Evolutionary conservation across 2,797 vertebrate genomes (phyloP), one percentile per base, ranked within the genome.

Genomic region (Lepus oiostolus): DNA sequence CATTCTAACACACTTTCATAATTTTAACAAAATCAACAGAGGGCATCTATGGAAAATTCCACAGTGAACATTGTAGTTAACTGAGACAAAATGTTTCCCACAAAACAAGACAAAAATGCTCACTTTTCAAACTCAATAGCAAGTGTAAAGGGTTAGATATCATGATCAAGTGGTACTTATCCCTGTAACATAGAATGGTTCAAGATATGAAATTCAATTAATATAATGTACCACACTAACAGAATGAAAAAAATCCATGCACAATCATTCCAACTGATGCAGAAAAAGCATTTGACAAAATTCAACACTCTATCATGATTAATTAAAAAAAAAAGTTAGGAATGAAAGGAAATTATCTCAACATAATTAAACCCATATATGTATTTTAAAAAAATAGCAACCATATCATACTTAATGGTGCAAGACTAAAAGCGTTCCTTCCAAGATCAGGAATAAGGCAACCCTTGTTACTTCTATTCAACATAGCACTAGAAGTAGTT

Each of bases 161-260:
- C 38, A 87, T 68, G 54, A 79, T 24, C 82, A 65, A 81, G 11
- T 76, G 76, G 58, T 60, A 14, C 30, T 81, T n/a, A 35, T 38
- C 52, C 24, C 47, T 88, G n/a, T 2, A 85, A 85, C n/a, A 21
- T 11, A 75, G 86, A 32, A 92, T 60, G 60, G 32, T 88, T 82
- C 26, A 62, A 83, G 70, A 71, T 88, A 68, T 67, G 47, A 94
- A 93, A 92, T 87, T 84, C 63, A 72, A 70, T 74, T 32, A 70
- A 19, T 71, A 16, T 42, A 89, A 80, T 74, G 84, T 7, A 82
- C 13, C 38, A 88, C 67, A 80, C 35, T 93, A 91, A 80, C 16
- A 80, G 32, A 82, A 86, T 26, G 30, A 42, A 71, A 76, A 85
- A 50, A 50, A n/a, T 42, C 17, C 10, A 65, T 6, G 85, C 3